Evolutionary conservation across 2,113 vertebrate genomes (phyloP), one percentile per base, ranked within the genome.

Genomic region (Sapajus apella): DNA sequence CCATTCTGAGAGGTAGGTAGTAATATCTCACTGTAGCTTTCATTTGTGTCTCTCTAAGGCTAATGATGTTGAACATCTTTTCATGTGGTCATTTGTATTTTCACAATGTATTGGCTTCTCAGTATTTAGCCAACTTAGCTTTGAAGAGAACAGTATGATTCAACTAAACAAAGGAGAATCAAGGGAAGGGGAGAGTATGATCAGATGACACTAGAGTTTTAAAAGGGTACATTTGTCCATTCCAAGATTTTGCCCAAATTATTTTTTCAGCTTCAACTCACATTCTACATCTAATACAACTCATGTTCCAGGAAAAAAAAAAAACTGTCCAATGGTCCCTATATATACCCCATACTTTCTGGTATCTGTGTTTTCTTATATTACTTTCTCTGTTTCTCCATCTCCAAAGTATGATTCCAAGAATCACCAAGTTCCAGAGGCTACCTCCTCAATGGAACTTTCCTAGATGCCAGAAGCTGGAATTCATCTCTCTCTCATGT

Each of bases 61-160:
- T 58, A 87, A 81, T 55, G 27, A 95, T 43, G 47, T 95, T 66
- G 45, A 82, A 89, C 23, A 89, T 56, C 23, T 88, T 92, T 85
- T 81, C 77, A 77, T 89, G 13, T 81, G 43, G 9, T 25, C 30
- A 76, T 76, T 97, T 91, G 72, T 12, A 47, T 66, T 91, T 58
- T 90, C 77, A 88, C 47, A 82, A 23, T 96, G 32, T 83, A 91
- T 40, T 93, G 45, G 82, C 35, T 82, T 92, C 64, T 89, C 30
- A 45, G 30, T 84, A 88, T 75, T 77, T 66, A 93, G 21, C 55
- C 92, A 91, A 88, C 56, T 45, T 87, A 55, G 6, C 72, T 95
- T 93, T 95, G 35, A 95, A 96, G 21, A 84, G 61, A 96, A 70
- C 27, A 82, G 35, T 52, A 64, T 50, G 30, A 90, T 58, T 87